These are phyloP conservation scores for Drosophila cognata DNA, from an alignment of 2,888 invertebrate genomes.

Conservation along the genomic window DNA sequence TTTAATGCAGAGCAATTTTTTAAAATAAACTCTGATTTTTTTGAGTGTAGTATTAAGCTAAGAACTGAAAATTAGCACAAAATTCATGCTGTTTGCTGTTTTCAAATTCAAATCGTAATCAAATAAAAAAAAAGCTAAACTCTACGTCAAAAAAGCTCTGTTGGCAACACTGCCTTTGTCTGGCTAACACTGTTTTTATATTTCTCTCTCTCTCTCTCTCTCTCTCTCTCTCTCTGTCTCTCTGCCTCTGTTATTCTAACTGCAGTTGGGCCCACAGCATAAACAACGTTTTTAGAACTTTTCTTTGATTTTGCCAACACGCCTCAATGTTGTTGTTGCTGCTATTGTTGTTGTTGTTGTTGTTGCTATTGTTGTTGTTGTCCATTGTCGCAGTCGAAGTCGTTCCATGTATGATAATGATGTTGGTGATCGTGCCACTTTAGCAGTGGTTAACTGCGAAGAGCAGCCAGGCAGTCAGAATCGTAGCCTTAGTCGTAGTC, in stretches of 20 bases:
- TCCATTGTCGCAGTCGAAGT: slow-evolving; percentile 20
- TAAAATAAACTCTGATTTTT: background rate
- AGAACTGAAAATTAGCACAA: background rate
- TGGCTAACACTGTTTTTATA: background rate
- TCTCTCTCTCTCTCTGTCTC: background rate
- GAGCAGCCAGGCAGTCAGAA: slow-evolving; percentile 43
- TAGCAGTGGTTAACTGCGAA: slow-evolving; percentile 75
- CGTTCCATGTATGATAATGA: slow-evolving; percentile 76
- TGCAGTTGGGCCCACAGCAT: slow-evolving; percentile 32
- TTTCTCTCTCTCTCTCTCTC: background rate
- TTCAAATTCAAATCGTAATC: background rate
- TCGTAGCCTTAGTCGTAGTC: slow-evolving; percentile 1
- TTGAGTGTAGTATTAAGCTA: background rate
- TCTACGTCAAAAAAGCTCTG: background rate
- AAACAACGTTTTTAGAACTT: slow-evolving; percentile 63
- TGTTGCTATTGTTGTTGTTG: slow-evolving; percentile 55
- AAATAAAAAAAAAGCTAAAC: background rate
- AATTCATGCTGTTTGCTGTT: background rate
- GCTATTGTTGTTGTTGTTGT: slow-evolving; percentile 19
- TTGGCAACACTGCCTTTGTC: background rate
- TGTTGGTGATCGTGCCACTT: slow-evolving; percentile 82
- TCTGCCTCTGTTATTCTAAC: background rate
- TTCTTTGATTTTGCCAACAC: slow-evolving; percentile 75
- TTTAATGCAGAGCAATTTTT: too few relatives aligned
- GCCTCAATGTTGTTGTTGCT: slow-evolving; percentile 33